Evolutionary conservation across 2,113 vertebrate species (phyloP), one percentile per base, ranked within the genome.

Genomic region (Martes martes): DNA sequence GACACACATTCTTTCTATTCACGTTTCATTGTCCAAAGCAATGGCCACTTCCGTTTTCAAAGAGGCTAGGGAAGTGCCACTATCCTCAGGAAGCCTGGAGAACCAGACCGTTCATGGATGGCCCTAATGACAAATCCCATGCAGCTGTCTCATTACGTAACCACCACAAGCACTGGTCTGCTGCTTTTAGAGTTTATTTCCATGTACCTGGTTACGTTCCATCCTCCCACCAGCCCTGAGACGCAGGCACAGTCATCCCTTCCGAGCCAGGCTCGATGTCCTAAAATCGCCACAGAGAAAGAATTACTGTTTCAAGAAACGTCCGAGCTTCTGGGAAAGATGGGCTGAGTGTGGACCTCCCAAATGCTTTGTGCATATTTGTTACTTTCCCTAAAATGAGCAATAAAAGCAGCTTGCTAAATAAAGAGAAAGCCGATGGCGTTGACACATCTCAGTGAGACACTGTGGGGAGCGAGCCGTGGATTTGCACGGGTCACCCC

Each of bases 371-470:
- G 23, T 74, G 73, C 14, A 0, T 76, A 11, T 52, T 95, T 97
- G 83, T 83, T 83, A 86, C 89, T 95, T 96, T 92, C 82, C 71
- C 92, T 93, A 74, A 97, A 96, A 82, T 80, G 74, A 98, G 26
- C 90, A 95, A 67, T 85, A 31, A 47, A 88, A 97, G 59, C 76
- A 39, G 78, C 57, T 78, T 91, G 78, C 89, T 96, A 69, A 89
- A 74, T 91, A 91, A 91, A 89, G 92, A 92, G 81, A 39, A 93
- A 83, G 61, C 59, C 13, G 0, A 11, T 50, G 86, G 73, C 82
- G n/a, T 74, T 95, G 52, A 24, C 71, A 39, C 61, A 28, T 89
- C 47, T 45, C 57, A 91, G 91, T 45, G 95, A 97, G 59, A 82
- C 52, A 24, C 76, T 8, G 39, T 2, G 13, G 71, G 42, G 80